Evolutionary conservation across 2,888 invertebrate genomes (phyloP), one percentile per base, ranked within the genome.

Genomic region (Dasypolia templi): DNA sequence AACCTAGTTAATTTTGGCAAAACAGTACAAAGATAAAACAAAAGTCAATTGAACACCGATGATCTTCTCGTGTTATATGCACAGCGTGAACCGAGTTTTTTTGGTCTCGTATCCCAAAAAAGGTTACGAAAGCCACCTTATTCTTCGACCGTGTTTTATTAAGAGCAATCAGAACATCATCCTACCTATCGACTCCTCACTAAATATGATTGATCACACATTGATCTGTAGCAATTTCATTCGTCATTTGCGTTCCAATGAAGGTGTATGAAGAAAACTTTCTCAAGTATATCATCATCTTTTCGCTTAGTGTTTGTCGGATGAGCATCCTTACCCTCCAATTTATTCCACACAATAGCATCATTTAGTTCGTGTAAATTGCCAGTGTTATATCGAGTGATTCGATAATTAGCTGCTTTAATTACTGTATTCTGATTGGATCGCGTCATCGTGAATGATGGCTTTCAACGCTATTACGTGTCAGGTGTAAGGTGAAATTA

Each of bases 401-500:
- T 90, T 87, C 35, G 88, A 84, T 92, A 92, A 93, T 93, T 90
- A 89, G 85, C 77, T 75, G 83, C 80, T 86, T 79, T 88, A 87
- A 92, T 92, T 89, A 89, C 87, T 67, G n/a, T 74, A 75, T 74
- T 83, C 81, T 72, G 71, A 81, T 82, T 80, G 69, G 75, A 72
- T 63, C 72, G 64, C 70, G 44, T 75, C 86, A 79, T 75, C 39
- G n/a, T 69, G 75, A 80, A 81, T 82, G 87, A 86, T 86, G 73
- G 77, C 79, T 84, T 87, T 81, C 77, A 81, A 72, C 59, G 53
- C 74, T 53, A 64, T 71, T 75, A 70, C 22, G 2, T 63, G 39
- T 80, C 74, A 49, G 59, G 53, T 74, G 59, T 61, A 67, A 59
- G 67, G 59, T 66, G 58, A 44, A 63, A 58, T 69, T 82, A 82